Base-by-base conservation (phyloP, 2,113 vertebrate genomes). In the Barbus barbus region DNA sequence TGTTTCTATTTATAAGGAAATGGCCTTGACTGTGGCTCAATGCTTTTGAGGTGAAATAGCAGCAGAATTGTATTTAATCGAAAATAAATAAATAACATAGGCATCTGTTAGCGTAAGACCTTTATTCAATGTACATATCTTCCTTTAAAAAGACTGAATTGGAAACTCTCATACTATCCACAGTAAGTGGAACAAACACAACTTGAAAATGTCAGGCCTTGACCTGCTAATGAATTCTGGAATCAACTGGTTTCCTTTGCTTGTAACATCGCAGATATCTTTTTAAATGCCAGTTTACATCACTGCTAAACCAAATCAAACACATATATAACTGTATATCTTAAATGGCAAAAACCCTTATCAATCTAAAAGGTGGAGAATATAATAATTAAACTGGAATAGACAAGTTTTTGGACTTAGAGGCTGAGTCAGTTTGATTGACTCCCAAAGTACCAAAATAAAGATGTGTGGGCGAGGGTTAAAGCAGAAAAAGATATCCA, bases 141-240 rank as follows among this genome's bases (percentile, higher is more conserved):
- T 65, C 41, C 24, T 46, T 24, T 46, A 14, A n/a, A n/a, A n/a
- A n/a, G n/a, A n/a, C n/a, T n/a, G n/a, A n/a, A n/a, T n/a, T n/a
- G n/a, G n/a, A n/a, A n/a, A n/a, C n/a, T n/a, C n/a, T n/a, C n/a
- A n/a, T n/a, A n/a, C n/a, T n/a, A n/a, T n/a, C n/a, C n/a, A 71
- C 44, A 31, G 11, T 26, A 53, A 69, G 61, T 67, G 51, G 12
- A 26, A 86, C 28, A 61, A 76, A 36, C 22, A 38, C 28, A 51
- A 81, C 53, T 69, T 60, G 24, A 56, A 83, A 84, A 81, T 69
- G 69, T 80, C 76, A 80, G 7, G 41, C 60, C 31, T n/a, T 81
- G 58, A 75, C 14, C 63, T 60, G n/a, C 5, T 9, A 41, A 46
- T 38, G 28, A 83, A n/a, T 36, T 13, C 28, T 48, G 16, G 18